Evolutionary conservation across 1,140 invertebrate genomes (phyloP), one percentile per base, ranked within the genome.

Genomic region (Drosophila sp.): DNA sequence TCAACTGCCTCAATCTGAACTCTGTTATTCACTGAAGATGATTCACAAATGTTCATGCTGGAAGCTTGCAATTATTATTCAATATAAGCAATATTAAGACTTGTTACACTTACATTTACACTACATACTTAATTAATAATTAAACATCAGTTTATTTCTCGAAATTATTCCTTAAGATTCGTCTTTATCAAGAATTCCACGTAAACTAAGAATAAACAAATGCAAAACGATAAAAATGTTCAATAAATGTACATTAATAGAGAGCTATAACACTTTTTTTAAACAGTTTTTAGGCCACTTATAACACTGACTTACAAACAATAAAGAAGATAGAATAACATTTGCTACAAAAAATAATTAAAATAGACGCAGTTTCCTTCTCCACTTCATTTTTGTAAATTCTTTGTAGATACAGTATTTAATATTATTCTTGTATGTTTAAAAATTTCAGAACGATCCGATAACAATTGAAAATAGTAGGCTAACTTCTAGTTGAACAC

Each of bases 61-160:
- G 2, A 21, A 18, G 50, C 8, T 53, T 34, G 32, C 50, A 53
- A 53, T 53, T 21, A 43, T 21, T 18, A n/a, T 53, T 4, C 32
- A 14, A 36, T 34, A 51, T 51, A 58, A 66, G 63, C 64, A 59
- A 14, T 59, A 45, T 38, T 67, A 72, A 72, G 70, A 72, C 63
- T 72, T 67, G 70, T 67, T 67, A 58, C n/a, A n/a, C n/a, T n/a
- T n/a, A n/a, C n/a, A n/a, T 43, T 43, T 46, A 58, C n/a, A 43
- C 36, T 46, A 43, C 57, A 41, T 41, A 54, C 40, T 29, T 64
- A 57, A 16, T 48, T 57, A 27, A 36, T 36, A n/a, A 63, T 70
- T 63, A 54, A 61, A 43, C n/a, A 27, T 6, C 46, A 13, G 8
- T 16, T 65, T 34, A 16, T n/a, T 48, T 32, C 16, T 53, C 29